Percentiles rank a stretch among this genome's conserved stretches.
phyloP scores from a whole-genome alignment of 2,113 vertebrate species.

The Canis aureus region DNA sequence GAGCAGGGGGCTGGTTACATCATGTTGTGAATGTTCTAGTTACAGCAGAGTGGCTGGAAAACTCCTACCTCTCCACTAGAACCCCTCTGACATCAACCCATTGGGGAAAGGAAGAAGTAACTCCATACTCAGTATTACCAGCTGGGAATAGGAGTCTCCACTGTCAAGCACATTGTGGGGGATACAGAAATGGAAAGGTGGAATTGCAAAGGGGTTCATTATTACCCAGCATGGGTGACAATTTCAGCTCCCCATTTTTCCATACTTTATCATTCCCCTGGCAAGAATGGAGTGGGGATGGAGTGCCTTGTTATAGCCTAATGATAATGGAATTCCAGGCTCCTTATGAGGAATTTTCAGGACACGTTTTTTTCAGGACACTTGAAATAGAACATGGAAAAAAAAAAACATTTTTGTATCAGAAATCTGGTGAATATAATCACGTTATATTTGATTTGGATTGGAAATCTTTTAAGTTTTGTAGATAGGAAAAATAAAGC shows the following conservation, averaged over 20 bases:
- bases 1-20: no score
- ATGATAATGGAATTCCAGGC: not conserved
- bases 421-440: not conserved
- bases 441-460: not conserved
- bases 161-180: not conserved
- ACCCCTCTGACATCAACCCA: not conserved
- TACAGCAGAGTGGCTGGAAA: no score
- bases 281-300: not conserved
- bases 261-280: not conserved
- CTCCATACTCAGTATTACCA: not conserved
- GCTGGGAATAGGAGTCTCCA: not conserved
- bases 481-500: not conserved
- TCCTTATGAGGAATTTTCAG: not conserved
- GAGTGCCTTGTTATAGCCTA: not conserved
- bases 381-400: not conserved
- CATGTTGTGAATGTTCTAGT: not conserved
- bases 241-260: not conserved
- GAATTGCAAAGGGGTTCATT: not conserved
- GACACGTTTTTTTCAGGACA: not conserved
- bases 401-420: not conserved
- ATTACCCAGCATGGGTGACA: not conserved
- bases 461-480: not conserved
- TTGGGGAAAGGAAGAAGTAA: not conserved
- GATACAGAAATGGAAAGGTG: not conserved
- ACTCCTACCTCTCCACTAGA: not conserved